A percentile compares a stretch with the other conserved stretches of the same genome.
Conservation (phyloP, 2,888 invertebrate species). For the Lepidonotus clava region DNA sequence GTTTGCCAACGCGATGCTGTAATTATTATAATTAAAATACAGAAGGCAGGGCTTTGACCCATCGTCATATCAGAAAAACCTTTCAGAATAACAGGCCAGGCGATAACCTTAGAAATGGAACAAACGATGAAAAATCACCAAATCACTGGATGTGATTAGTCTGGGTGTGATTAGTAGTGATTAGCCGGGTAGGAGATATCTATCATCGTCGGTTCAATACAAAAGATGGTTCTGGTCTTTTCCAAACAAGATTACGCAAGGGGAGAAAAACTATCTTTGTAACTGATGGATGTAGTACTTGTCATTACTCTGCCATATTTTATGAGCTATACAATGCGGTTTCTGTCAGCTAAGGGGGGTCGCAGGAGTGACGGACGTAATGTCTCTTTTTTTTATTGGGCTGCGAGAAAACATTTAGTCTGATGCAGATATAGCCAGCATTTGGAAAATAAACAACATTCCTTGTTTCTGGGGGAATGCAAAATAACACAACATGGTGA, state of each 20-base stretch:
- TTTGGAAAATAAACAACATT: conserved; percentile 10
- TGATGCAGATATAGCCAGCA: too few species aligned
- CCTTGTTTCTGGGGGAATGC: too few species aligned
- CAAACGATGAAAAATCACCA: not conserved
- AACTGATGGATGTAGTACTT: conserved; percentile 8
- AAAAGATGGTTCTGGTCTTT: not conserved
- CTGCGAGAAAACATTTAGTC: too few species aligned
- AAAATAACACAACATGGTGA: too few species aligned
- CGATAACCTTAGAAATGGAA: too few species aligned
- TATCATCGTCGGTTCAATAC: not conserved
- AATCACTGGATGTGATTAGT: not conserved
- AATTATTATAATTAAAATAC: too few species aligned
- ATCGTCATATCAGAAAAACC: too few species aligned
- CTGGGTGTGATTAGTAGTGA: conserved; percentile 9
- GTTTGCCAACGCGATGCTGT: too few species aligned
- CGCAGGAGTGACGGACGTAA: not conserved
- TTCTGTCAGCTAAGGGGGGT: not conserved
- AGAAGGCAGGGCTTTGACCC: too few species aligned
- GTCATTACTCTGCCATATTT: not conserved
- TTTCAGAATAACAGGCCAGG: too few species aligned
- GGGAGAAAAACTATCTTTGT: not conserved
- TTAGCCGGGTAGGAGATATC: not conserved
- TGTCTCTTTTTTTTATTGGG: too few species aligned
- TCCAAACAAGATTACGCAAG: not conserved
- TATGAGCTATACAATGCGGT: not conserved